Base-by-base conservation (phyloP, 2,888 invertebrate species). In the Acanthoscelides obtectus region DNA sequence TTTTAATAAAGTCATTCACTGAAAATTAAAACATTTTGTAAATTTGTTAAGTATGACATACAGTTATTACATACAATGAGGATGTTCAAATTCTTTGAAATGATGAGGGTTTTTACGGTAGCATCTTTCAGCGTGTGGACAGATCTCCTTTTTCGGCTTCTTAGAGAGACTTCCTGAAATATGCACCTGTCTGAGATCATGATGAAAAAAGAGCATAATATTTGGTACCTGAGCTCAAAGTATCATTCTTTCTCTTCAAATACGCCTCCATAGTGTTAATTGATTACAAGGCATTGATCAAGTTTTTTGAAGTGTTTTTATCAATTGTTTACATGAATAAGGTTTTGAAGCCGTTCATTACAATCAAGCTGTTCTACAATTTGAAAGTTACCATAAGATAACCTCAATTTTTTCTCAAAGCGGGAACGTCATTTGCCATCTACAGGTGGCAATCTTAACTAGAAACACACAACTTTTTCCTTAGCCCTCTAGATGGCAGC, bases 41-140 rank as follows among this genome's bases (percentile, higher is more conserved):
- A 12, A 0, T 12, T 25, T 20, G 20, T 25, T 25, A 19, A 17
- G 12, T 25, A 68, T 27, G 22, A 12, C 22, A n/a, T 68, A 3
- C 17, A 4, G 64, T 2, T 45, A 70, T 45, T 70, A 86, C 89
- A 89, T 88, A 95, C 95, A 88, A 81, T 94, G 93, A 8, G 91
- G 89, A 87, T 97, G 97, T 63, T 89, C 88, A 84, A 89, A 95
- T 84, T 96, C 93, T 73, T 88, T 88, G 74, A 96, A 93, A 85
- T 97, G 97, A 72, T 91, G 89, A 0, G 94, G 94, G 86, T 96
- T 96, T 79, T 91, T 90, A 70, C 97, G 88, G 80, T 93, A 96
- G 81, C 97, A 97, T 77, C 89, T 90, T 25, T 90, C 90, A 6
- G 91, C 93, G 83, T 93, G 95, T 20, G 90, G 91, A 83, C 96